A percentile compares a stretch with the other conserved stretches of the same genome.
Conservation (phyloP, 1,140 invertebrate species). For the Hydropsyche tenuis region DNA sequence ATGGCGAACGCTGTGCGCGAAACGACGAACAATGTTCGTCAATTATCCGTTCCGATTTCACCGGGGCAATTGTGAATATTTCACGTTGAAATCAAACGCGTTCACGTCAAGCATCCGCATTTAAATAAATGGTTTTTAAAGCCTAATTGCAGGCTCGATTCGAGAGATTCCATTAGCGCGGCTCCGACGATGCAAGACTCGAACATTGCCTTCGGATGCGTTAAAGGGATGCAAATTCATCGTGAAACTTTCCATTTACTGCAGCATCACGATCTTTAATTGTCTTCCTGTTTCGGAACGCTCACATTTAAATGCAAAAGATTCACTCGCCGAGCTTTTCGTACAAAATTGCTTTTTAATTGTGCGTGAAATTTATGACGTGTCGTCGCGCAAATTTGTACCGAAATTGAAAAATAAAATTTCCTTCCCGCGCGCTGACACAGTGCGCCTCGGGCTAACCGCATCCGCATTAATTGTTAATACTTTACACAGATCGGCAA, state of each 20-base stretch:
- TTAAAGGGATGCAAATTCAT: conserved; percentile 18
- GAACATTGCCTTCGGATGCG: neutral
- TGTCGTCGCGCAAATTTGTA: neutral
- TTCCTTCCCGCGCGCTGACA: too few species aligned
- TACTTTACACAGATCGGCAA: conserved; percentile 43
- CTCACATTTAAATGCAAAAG: neutral
- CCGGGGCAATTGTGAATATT: conserved; percentile 44
- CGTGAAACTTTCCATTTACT: conserved; percentile 5
- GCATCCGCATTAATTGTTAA: conserved; percentile 36
- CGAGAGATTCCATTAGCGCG: neutral
- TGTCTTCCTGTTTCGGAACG: neutral
- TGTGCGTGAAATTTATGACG: too few species aligned
- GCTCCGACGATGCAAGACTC: neutral
- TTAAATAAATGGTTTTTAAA: neutral
- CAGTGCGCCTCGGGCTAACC: conserved; percentile 1
- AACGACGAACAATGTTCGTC: conserved; percentile 41
- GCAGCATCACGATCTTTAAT: conserved; percentile 16
- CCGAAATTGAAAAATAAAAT: neutral
- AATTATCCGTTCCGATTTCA: conserved; percentile 47
- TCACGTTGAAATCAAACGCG: conserved; percentile 23
- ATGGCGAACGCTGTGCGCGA: too few species aligned
- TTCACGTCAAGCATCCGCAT: neutral
- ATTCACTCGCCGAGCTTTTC: too few species aligned
- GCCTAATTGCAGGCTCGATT: neutral
- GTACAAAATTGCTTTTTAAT: too few species aligned